Evolutionary conservation across 1,140 invertebrate genomes (phyloP).

Genomic region (Cyphomyrmex costatus): DNA sequence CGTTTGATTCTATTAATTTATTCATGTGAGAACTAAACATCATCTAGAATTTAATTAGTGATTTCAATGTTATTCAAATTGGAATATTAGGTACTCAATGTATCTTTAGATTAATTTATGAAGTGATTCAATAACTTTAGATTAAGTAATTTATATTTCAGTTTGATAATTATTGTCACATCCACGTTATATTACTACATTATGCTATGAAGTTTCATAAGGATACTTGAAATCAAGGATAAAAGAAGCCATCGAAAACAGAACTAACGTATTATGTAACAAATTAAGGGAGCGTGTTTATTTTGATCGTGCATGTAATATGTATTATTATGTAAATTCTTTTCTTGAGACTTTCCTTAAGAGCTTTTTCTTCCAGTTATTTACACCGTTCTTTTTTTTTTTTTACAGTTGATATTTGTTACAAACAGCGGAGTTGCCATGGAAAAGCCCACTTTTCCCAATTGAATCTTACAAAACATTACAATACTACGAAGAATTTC

Average conservation of each 20-base stretch:
- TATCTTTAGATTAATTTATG: background rate
- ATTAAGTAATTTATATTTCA: conserved; percentile 15
- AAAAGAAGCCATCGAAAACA: background rate
- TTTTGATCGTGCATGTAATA: too few relatives aligned
- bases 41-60: background rate
- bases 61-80: background rate
- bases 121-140: background rate
- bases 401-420: background rate
- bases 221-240: background rate
- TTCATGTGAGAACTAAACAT: background rate
- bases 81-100: background rate
- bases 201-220: background rate
- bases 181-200: background rate
- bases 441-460: background rate
- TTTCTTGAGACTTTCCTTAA: too few relatives aligned
- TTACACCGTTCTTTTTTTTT: background rate
- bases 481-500: background rate
- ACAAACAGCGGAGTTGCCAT: background rate
- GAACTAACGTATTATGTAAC: background rate
- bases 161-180: background rate
- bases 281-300: background rate
- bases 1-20: background rate
- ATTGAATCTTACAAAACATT: background rate
- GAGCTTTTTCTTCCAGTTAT: too few relatives aligned
- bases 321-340: too few relatives aligned